These are phyloP conservation scores for Sparus aurata DNA, from an alignment of 2,797 vertebrate genomes.

Conservation along the genomic window DNA sequence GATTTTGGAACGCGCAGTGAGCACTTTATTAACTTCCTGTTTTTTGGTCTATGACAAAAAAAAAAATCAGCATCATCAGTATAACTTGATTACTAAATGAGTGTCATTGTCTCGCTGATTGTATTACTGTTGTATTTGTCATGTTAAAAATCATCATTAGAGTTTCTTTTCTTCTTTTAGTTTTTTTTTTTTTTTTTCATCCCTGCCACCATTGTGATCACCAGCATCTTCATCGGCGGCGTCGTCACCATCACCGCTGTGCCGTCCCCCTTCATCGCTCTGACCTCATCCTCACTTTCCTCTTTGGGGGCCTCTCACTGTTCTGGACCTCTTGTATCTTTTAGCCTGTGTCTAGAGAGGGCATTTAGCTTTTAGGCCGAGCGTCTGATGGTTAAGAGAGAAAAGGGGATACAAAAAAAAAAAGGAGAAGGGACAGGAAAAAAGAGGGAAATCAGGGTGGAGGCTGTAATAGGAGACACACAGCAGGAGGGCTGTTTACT, in stretches of 20 bases:
- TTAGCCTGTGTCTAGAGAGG: constrained; percentile 53
- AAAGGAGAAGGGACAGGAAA: constrained; percentile 35
- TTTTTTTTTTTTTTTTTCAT: not conserved
- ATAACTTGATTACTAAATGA: not conserved
- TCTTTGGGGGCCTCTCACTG: constrained; percentile 59
- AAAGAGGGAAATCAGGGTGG: constrained; percentile 84
- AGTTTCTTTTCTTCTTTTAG: constrained; percentile 22
- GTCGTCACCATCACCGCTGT: constrained; percentile 40
- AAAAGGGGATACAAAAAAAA: constrained; percentile 30
- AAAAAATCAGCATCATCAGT: not conserved
- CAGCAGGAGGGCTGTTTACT: constrained; percentile 90
- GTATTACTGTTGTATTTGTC: constrained; percentile 26
- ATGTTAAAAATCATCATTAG: constrained; percentile 43
- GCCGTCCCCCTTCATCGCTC: constrained; percentile 32
- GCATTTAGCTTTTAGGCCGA: constrained; percentile 74
- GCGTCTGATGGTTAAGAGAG: constrained; percentile 56
- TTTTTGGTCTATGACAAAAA: not conserved
- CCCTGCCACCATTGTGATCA: constrained; percentile 13
- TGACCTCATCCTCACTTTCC: constrained; percentile 39
- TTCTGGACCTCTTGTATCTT: constrained; percentile 67
- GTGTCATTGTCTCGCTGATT: not conserved
- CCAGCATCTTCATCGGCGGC: constrained; percentile 32
- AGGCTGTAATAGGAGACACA: constrained; percentile 93
- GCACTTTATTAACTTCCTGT: too few relatives aligned
- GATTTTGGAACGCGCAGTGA: too few relatives aligned